A percentile compares a stretch with the other conserved stretches of the same genome.
These are phyloP conservation scores for Aspiorhynchus laticeps DNA, from an alignment of 2,113 vertebrate genomes.

Conservation along the genomic window DNA sequence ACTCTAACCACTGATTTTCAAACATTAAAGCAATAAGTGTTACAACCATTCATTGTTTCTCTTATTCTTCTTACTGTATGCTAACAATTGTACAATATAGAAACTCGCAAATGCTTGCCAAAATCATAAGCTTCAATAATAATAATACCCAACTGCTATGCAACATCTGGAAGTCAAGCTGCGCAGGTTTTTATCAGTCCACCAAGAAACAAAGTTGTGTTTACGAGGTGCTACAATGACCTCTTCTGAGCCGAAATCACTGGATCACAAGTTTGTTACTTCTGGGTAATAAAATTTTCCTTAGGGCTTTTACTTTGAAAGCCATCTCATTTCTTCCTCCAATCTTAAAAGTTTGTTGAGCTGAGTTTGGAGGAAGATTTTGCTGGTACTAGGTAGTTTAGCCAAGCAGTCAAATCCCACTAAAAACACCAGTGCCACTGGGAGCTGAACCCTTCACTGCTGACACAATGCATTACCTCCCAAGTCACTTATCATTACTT, in stretches of 20 bases:
- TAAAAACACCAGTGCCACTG: not conserved
- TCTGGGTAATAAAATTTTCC: not conserved
- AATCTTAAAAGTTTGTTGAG: conserved; percentile 4
- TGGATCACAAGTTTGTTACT: not conserved
- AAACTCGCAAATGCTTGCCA: not conserved
- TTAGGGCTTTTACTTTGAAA: conserved; percentile 30
- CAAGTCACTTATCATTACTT: conserved; percentile 27
- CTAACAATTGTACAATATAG: not conserved
- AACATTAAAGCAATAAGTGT: not conserved
- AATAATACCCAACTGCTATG: not conserved
- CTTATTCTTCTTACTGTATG: not conserved
- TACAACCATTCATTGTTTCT: not conserved
- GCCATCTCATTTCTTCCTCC: not conserved
- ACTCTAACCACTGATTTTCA: not conserved
- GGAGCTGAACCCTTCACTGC: conserved; percentile 11
- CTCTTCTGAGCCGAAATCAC: not conserved
- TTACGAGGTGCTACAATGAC: not conserved
- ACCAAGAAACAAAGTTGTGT: not conserved
- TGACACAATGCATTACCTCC: conserved; percentile 34
- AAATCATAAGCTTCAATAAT: not conserved
- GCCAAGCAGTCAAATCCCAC: conserved; percentile 10
- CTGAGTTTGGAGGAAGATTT: not conserved
- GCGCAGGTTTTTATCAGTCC: not conserved
- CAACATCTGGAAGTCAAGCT: not conserved
- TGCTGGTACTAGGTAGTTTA: not conserved